Evolutionary conservation across 2,113 vertebrate genomes (phyloP), one percentile per base, ranked within the genome.

Genomic region (Callospermophilus lateralis): DNA sequence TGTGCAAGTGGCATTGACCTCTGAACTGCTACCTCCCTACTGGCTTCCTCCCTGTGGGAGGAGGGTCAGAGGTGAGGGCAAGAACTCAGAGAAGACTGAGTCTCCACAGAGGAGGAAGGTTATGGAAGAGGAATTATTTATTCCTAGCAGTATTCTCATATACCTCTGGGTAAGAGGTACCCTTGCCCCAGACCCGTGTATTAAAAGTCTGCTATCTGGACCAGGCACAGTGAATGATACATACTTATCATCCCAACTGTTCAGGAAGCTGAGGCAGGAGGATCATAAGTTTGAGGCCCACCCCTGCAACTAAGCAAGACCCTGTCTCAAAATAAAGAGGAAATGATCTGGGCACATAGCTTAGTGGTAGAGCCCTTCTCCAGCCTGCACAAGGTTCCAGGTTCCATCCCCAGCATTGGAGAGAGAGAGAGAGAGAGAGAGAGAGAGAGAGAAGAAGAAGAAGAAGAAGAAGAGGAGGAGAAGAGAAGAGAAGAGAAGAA

Each of bases 1-100:
- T 10, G 32, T 67, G 77, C 7, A 42, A 6, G 32, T 77, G 73
- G 84, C 83, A 65, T 4, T 92, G 61, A 93, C 89, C 77, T 96
- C 37, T 84, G 86, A 22, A 37, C 2, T 4, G 26, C n/a, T 63
- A 63, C 61, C 61, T 63, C 61, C 9, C 26, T 63, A 4, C 42
- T 37, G 1, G 63, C 55, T 32, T 92, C 83, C 88, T 95, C 39
- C 32, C 53, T 92, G 68, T n/a, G 51, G 42, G 39, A 94, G 22
- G 24, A 85, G 45, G 80, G 84, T 13, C 4, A 20, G n/a, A 20
- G 1, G 1, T 3, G 32, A 91, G 19, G n/a, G 34, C 15, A 30
- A 58, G 48, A 55, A 93, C 51, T 58, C 84, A 42, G 79, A 96
- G 45, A 86, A 96, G 32, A 87, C 58, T 17, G 19, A 68, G 42